Evolutionary conservation across 2,113 vertebrate genomes (phyloP), one percentile per base, ranked within the genome.

Genomic region (Mus musculus): DNA sequence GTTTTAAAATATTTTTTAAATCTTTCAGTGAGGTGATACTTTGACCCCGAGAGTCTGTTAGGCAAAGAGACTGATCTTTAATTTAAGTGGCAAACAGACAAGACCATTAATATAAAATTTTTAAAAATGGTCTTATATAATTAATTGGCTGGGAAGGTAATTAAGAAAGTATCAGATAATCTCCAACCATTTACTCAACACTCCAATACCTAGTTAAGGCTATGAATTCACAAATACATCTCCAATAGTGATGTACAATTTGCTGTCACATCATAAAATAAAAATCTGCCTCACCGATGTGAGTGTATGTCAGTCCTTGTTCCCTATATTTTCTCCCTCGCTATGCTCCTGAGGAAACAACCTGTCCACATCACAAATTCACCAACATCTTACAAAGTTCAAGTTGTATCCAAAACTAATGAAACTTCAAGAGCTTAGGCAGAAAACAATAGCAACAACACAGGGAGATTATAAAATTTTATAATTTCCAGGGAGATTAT

Each of bases 181-280:
- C 92, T 88, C n/a, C 67, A 10, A 89, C 71, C 86, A 13, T 77
- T 92, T 94, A 92, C 42, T 91, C 73, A 81, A 52, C n/a, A 92
- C 22, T 91, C 75, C 75, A 8, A 95, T n/a, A 80, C 11, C 22
- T 76, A 16, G 28, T 49, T 63, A 89, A 87, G 30, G 13, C 16
- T 56, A 76, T 54, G 42, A 54, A 9, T 49, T 65, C 86, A 77
- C 20, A 82, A 78, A 63, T 92, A 87, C 7, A 72, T 76, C 36
- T 76, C 14, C 36, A 94, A 76, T 88, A 69, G 80, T 14, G 42
- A 4, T 42, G 12, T 88, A 28, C n/a, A 89, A 72, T 89, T 91
- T 96, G 42, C 56, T 88, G 16, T 81, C 61, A 81, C 54, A 91
- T 19, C 42, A 82, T 56, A 73, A 89, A 16, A 59, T 81, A 63